Evolutionary conservation across 2,797 vertebrate genomes (phyloP).

Genomic region (Sebastes vulpes): DNA sequence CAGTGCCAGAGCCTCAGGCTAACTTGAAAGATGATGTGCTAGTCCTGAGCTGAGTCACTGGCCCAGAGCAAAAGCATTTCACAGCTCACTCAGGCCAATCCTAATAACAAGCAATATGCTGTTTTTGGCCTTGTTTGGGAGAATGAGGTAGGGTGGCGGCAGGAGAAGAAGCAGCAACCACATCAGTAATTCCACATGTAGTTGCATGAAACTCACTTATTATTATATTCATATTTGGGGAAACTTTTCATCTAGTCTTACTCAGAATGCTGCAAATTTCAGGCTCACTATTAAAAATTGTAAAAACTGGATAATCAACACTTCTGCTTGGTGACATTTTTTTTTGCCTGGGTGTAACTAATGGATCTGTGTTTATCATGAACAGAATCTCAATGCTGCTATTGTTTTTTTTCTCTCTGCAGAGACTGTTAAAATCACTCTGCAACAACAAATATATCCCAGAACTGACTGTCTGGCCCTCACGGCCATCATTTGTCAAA

Average conservation of each 20-base stretch:
- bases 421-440: background rate
- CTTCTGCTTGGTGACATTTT: background rate
- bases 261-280: slow-evolving; percentile 5
- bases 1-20: slow-evolving; percentile 22
- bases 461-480: background rate
- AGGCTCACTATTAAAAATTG: background rate
- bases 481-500: background rate
- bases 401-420: background rate
- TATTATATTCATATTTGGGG: slow-evolving; percentile 8
- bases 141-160: background rate
- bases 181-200: slow-evolving; percentile 33
- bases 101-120: slow-evolving; percentile 24
- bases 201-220: slow-evolving; percentile 5
- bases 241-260: slow-evolving; percentile 47
- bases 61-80: slow-evolving; percentile 33
- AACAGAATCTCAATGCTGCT: slow-evolving; percentile 26
- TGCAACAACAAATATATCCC: background rate
- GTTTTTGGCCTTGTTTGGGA: slow-evolving; percentile 2
- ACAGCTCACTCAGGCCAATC: slow-evolving; percentile 30
- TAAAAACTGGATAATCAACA: background rate
- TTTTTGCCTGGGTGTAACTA: slow-evolving; percentile 9
- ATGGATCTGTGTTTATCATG: slow-evolving; percentile 5
- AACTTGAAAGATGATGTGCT: slow-evolving; percentile 29
- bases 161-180: background rate
- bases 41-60: slow-evolving; percentile 55